phyloP scores from a whole-genome alignment of 2,888 invertebrate genomes.

The Siphlonurus alternatus region DNA sequence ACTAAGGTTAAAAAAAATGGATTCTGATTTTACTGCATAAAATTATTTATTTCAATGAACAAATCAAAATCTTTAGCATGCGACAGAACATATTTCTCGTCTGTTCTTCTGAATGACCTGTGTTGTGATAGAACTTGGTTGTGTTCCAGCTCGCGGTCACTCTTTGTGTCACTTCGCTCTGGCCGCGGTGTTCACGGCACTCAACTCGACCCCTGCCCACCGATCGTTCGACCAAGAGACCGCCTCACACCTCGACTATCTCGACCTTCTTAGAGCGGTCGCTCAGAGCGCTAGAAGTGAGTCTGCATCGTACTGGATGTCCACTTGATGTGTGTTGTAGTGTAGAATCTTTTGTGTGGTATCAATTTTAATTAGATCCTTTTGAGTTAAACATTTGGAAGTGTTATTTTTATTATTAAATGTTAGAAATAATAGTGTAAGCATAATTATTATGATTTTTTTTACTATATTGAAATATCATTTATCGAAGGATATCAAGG shows the following conservation, averaged over 20 bases:
- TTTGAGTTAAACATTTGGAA: not conserved
- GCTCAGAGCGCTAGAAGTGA: slow-evolving; percentile 51
- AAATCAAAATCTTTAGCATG: too few species aligned
- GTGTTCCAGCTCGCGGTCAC: slow-evolving; percentile 34
- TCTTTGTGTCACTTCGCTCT: slow-evolving; percentile 64
- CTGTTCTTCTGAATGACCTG: too few species aligned
- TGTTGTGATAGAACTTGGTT: too few species aligned
- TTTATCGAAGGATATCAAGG: too few species aligned
- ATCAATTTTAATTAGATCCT: not conserved
- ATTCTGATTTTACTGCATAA: too few species aligned
- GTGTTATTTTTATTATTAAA: slow-evolving; percentile 3
- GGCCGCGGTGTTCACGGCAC: slow-evolving; percentile 42
- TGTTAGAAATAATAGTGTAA: too few species aligned
- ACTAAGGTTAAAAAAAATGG: too few species aligned
- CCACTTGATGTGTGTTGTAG: not conserved
- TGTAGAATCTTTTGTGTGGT: slow-evolving; percentile 2
- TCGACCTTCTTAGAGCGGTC: slow-evolving; percentile 39
- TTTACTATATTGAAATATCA: too few species aligned
- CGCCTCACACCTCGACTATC: slow-evolving; percentile 35
- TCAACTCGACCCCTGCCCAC: slow-evolving; percentile 34
- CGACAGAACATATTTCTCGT: too few species aligned
- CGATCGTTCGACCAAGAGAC: slow-evolving; percentile 46
- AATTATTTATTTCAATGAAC: too few species aligned
- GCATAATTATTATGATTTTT: too few species aligned
- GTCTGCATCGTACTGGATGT: slow-evolving; percentile 24